These are phyloP conservation scores for Pocillopora verrucosa DNA, from an alignment of 64 coral and sea anemone genomes.

Conservation along the genomic window DNA sequence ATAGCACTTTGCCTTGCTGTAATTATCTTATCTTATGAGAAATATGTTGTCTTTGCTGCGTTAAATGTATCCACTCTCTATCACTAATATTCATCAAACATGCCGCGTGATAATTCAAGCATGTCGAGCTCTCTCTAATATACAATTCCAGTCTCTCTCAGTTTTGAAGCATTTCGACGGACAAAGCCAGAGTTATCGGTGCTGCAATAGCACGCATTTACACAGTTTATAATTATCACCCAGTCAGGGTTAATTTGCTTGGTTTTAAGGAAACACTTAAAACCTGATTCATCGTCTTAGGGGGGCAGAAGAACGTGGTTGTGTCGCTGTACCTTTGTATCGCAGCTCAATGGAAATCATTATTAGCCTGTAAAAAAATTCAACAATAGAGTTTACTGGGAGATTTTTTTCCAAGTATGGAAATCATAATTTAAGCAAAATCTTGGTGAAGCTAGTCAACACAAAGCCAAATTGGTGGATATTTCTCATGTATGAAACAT, in stretches of 20 bases:
- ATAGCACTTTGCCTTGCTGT: background rate
- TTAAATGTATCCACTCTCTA: background rate
- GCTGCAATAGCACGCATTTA: background rate
- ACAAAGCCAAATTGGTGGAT: background rate
- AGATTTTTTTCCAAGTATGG: too few relatives aligned
- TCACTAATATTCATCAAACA: background rate
- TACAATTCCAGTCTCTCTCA: constrained; percentile 1
- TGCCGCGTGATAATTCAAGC: background rate
- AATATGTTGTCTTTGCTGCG: background rate
- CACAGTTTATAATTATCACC: too few relatives aligned
- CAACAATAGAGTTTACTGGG: too few relatives aligned
- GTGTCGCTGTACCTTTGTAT: too few relatives aligned
- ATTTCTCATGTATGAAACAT: background rate
- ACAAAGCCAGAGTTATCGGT: background rate
- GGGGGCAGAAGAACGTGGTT: too few relatives aligned
- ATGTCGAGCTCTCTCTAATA: background rate
- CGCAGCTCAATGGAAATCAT: too few relatives aligned
- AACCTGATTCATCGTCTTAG: background rate
- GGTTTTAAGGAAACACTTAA: background rate
- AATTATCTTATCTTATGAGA: background rate
- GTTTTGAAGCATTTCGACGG: background rate
- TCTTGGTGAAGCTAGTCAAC: too few relatives aligned
- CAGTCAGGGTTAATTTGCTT: too few relatives aligned
- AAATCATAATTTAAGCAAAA: too few relatives aligned
- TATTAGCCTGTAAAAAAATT: too few relatives aligned